phyloP scores from a whole-genome alignment of 2,888 invertebrate genomes.

The Drosophila fulvimacula region DNA sequence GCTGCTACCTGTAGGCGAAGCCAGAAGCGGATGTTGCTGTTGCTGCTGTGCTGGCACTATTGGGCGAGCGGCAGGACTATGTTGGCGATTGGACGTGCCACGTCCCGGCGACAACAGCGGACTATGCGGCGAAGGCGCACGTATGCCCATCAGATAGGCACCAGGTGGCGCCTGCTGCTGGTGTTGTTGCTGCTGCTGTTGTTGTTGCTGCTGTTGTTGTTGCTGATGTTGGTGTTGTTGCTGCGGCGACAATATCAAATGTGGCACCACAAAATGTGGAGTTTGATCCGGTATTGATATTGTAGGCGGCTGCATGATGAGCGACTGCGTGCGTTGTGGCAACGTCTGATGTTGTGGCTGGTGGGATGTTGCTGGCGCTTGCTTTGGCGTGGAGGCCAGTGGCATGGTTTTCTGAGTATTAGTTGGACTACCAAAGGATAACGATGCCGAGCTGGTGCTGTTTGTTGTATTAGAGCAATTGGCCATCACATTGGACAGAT shows the following conservation, averaged over 20 bases:
- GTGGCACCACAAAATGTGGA: conserved; percentile 81
- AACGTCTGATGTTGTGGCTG: conserved; percentile 67
- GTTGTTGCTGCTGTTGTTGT: conserved; percentile 38
- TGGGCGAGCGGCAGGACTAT: conserved; percentile 62
- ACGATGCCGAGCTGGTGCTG: conserved; percentile 46
- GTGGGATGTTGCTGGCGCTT: conserved; percentile 36
- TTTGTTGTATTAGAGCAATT: conserved; percentile 44
- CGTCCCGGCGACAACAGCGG: conserved; percentile 79
- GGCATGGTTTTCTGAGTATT: conserved; percentile 58
- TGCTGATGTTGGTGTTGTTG: conserved; percentile 60
- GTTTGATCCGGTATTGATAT: conserved; percentile 87
- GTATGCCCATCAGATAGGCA: conserved; percentile 73
- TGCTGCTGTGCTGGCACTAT: conserved; percentile 52
- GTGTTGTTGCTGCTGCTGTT: conserved; percentile 57
- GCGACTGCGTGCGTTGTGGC: conserved; percentile 80
- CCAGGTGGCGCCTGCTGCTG: conserved; percentile 46
- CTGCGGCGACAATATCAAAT: conserved; percentile 77
- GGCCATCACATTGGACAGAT: conserved; percentile 64
- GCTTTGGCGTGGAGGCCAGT: conserved; percentile 72
- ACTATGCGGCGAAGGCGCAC: conserved; percentile 83
- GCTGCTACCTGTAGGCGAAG: conserved; percentile 55
- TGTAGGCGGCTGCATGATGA: conserved; percentile 88
- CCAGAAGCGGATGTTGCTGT: conserved; percentile 49
- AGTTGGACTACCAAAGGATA: conserved; percentile 73
- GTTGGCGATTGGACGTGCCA: conserved; percentile 68